Evolutionary conservation across 92 coral and sea anemone genomes (phyloP), one percentile per base, ranked within the genome.

Genomic region (Palythoa grandis): DNA sequence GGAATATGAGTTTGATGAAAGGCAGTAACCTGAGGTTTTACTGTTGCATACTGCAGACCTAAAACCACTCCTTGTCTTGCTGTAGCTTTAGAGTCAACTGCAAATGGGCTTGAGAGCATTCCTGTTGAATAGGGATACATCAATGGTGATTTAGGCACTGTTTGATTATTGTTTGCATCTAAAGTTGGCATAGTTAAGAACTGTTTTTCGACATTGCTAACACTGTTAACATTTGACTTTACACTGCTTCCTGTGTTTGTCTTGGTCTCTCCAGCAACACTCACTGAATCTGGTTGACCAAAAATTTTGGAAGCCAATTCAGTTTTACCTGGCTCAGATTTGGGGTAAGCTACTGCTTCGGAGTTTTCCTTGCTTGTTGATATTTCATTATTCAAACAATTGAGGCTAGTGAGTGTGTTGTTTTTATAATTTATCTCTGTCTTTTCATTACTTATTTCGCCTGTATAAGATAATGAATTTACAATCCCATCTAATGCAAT

Each of bases 121-220:
- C 85, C 74, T 16, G 85, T 80, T 66, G 85, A 80, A 43, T 80
- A 80, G 70, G 85, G 85, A 19, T 80, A 80, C 85, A 80, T 80
- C 2, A 80, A 70, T 20, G 85, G 85, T 3, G 53, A 70, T 6
- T 25, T 66, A 23, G 53, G 40, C 15, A 22, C 74, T 4, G 25
- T 43, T 70, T 66, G 85, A 35, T 80, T 80, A 35, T 66, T 80
- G 43, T 80, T 80, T 0, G 63, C 57, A 66, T 80, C 85, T 16
- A 80, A n/a, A 63, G 47, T 79, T 43, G 53, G 84, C 20, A 47
- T 3, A 10, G 57, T 73, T 52, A 67, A 80, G 20, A 63, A 47
- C n/a, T 66, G 85, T 47, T 65, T 43, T 25, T 48, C 66, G 7
- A n/a, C 63, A 47, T 39, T 48, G 60, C 66, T 80, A 65, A 23